phyloP scores from a whole-genome alignment of 2,113 vertebrate genomes.

The Pangasianodon hypophthalmus region DNA sequence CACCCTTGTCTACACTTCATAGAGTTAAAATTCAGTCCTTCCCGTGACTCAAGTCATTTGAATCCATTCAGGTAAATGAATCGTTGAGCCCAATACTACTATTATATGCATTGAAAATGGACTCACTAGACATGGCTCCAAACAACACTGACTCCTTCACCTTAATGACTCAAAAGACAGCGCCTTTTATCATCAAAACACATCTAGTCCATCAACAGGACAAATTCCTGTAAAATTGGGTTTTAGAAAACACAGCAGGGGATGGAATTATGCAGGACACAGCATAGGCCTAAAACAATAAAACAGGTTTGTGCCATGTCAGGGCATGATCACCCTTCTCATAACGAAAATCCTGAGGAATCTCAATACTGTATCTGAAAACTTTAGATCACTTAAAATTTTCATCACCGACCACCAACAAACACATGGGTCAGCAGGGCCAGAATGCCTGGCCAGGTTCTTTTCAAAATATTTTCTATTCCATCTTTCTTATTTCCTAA shows the following conservation, averaged over 20 bases:
- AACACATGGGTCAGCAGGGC: background rate
- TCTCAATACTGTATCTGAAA: background rate
- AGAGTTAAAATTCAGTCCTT: background rate
- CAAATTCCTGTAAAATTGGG: background rate
- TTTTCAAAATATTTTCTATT: background rate
- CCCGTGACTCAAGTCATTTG: background rate
- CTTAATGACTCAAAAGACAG: background rate
- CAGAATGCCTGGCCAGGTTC: background rate
- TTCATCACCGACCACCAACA: background rate
- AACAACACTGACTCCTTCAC: background rate
- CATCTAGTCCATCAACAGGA: background rate
- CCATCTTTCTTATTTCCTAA: background rate
- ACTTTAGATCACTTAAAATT: background rate
- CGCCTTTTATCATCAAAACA: background rate
- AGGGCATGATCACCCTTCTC: background rate
- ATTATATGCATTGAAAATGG: background rate
- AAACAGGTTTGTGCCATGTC: background rate
- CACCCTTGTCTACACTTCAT: background rate
- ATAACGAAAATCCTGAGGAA: background rate
- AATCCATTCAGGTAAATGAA: background rate
- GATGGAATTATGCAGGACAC: background rate
- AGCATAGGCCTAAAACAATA: background rate
- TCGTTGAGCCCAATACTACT: background rate
- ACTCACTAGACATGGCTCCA: background rate
- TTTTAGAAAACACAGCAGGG: background rate